These are phyloP conservation scores for Idaea aversata DNA, from an alignment of 2,888 invertebrate genomes.

Conservation along the genomic window DNA sequence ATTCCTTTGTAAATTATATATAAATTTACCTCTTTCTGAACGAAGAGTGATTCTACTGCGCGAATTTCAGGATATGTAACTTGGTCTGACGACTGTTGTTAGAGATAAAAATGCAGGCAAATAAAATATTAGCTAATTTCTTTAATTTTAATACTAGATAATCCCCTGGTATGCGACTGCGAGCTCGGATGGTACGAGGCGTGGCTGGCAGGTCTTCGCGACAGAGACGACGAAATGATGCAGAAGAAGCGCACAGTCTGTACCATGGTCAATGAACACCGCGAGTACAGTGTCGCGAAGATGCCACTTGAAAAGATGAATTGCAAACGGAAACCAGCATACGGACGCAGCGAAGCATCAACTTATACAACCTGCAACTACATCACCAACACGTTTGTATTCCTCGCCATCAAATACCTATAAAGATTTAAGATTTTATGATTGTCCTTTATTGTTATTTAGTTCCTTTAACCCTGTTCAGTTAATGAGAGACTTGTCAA, in stretches of 20 bases:
- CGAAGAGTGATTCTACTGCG: background rate
- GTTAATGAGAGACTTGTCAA: conserved; percentile 55
- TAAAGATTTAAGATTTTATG: conserved; percentile 32
- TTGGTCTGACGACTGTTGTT: background rate
- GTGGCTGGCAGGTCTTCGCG: conserved; percentile 88
- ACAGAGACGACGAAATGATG: conserved; percentile 93
- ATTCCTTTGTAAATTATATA: too few species aligned
- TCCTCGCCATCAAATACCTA: conserved; percentile 56
- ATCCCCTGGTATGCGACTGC: conserved; percentile 93
- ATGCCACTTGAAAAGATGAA: conserved; percentile 92
- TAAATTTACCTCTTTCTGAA: too few species aligned
- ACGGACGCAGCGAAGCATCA: conserved; percentile 58
- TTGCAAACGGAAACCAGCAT: conserved; percentile 85
- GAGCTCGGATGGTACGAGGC: conserved; percentile 93
- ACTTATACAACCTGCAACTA: conserved; percentile 38
- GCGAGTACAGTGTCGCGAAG: conserved; percentile 90
- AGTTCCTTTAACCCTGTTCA: conserved; percentile 38
- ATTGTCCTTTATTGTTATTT: background rate
- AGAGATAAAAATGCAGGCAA: too few species aligned
- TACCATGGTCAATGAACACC: conserved; percentile 88
- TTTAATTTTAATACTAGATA: conserved; percentile 80
- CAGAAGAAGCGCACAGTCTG: conserved; percentile 92
- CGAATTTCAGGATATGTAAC: background rate
- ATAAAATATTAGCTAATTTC: too few species aligned
- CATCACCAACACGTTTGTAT: conserved; percentile 47